Conservation (phyloP, 2,888 invertebrate species). For the Mechanitis mazaeus region DNA sequence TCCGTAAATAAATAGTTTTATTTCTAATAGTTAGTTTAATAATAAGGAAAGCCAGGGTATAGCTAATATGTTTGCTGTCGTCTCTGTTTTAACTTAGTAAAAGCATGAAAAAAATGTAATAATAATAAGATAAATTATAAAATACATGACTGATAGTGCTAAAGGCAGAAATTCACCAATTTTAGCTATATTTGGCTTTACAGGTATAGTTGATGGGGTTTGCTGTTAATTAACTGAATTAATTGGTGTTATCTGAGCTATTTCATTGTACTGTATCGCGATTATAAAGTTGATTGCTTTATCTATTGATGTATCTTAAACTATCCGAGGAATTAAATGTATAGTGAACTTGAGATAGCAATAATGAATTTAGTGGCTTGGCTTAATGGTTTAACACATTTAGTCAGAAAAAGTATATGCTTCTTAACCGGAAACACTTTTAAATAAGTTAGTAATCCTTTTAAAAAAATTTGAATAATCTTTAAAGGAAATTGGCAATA, state of each 20-base stretch:
- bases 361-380: neutral
- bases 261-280: constrained; percentile 29
- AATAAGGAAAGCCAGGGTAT: no score
- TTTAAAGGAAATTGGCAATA: neutral
- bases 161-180: no score
- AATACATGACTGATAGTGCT: no score
- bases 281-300: constrained; percentile 27
- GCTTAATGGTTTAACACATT: neutral
- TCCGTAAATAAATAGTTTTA: no score
- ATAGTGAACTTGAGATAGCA: neutral
- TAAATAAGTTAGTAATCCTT: no score
- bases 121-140: no score
- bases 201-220: constrained; percentile 6
- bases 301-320: constrained; percentile 25
- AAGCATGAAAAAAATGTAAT: no score
- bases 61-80: no score
- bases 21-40: no score
- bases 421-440: no score
- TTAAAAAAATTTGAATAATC: neutral
- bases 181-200: neutral
- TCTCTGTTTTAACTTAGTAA: no score
- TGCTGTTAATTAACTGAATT: constrained; percentile 30
- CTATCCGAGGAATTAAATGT: constrained; percentile 14
- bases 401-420: neutral
- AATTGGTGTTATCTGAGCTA: constrained; percentile 31